These are phyloP conservation scores for Myrmecophaga tridactyla DNA, from an alignment of 2,113 vertebrate species.

Conservation along the genomic window DNA sequence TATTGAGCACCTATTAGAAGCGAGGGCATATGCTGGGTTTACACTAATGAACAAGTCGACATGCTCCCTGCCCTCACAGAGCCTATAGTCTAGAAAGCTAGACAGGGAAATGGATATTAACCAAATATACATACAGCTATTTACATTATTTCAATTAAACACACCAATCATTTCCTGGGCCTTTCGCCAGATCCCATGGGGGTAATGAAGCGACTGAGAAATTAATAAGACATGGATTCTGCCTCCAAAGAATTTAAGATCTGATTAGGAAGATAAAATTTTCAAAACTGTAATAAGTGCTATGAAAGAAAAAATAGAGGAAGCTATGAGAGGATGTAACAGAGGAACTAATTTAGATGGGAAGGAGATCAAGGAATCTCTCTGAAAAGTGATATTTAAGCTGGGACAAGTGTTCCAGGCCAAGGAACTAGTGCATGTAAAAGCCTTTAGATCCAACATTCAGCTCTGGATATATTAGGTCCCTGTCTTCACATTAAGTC, in stretches of 20 bases:
- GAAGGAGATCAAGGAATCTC: background rate
- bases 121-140: background rate
- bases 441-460: background rate
- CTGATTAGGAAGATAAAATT: slow-evolving; percentile 33
- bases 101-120: background rate
- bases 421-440: background rate
- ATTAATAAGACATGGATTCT: background rate
- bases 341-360: background rate
- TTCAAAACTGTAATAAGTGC: slow-evolving; percentile 9
- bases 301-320: background rate
- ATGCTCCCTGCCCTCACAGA: background rate
- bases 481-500: background rate
- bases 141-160: background rate
- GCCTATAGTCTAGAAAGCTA: background rate
- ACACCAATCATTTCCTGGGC: background rate
- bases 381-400: background rate
- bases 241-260: background rate
- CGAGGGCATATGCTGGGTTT: background rate
- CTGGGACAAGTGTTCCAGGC: background rate
- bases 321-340: background rate
- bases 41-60: background rate
- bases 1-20: background rate
- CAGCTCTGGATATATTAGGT: background rate
- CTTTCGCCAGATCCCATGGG: background rate
- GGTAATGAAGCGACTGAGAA: background rate